phyloP scores from a whole-genome alignment of 2,797 vertebrate genomes.

The Emydoidea blandingii region DNA sequence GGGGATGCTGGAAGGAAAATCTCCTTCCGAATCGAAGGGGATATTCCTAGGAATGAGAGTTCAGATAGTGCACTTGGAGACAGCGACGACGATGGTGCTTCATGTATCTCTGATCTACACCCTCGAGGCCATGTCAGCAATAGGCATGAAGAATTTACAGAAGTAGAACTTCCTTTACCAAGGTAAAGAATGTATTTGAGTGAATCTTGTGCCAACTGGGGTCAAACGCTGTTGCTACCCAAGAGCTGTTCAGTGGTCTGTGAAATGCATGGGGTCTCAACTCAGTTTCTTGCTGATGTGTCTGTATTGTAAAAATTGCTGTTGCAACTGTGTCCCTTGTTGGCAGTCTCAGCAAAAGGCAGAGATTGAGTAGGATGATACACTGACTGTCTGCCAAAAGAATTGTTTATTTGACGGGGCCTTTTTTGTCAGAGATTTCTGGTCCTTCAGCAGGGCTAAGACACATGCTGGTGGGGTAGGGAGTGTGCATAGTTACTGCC shows the following conservation, averaged over 20 bases:
- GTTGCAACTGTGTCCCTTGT: neutral
- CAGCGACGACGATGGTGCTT: constrained; percentile 84
- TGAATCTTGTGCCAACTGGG: neutral
- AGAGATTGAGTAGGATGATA: neutral
- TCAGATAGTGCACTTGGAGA: constrained; percentile 89
- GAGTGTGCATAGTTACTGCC: neutral
- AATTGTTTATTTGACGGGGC: neutral
- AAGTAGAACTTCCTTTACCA: constrained; percentile 86
- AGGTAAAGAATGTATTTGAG: constrained; percentile 77
- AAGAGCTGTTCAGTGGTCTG: neutral
- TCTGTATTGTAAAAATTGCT: neutral
- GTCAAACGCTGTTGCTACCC: neutral
- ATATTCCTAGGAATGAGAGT: constrained; percentile 87
- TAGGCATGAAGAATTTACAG: constrained; percentile 66
- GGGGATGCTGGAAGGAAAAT: constrained; percentile 71
- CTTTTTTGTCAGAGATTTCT: neutral
- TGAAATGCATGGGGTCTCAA: neutral
- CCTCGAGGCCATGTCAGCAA: constrained; percentile 12
- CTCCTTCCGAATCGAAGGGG: constrained; percentile 72
- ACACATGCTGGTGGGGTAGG: neutral
- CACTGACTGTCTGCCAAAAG: no score
- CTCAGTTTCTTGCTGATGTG: neutral
- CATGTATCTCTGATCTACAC: constrained; percentile 26
- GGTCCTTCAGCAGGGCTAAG: neutral
- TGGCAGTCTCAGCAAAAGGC: neutral